Base-by-base conservation (phyloP, 2,797 vertebrate species). In the Centroberyx gerrardi region DNA sequence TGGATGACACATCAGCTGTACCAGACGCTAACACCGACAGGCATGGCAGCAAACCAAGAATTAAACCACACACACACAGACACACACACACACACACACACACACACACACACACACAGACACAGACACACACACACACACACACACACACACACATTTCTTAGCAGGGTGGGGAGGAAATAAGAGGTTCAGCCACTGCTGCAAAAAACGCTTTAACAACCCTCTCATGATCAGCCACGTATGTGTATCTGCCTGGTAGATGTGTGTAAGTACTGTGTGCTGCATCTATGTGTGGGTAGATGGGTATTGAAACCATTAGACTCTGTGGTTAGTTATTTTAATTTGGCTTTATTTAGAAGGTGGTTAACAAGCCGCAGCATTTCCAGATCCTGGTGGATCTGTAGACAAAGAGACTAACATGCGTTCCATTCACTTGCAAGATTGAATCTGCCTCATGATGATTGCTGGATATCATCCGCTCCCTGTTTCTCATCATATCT, bases 131-230 rank as follows among this genome's bases (percentile, higher is more conserved):
- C 22, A 22, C 22, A 22, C 22, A 22, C 22, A 22, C 22, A 22
- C 22, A 22, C 22, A 22, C 22, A 22, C 5, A 40, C 38, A 14
- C 5, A 60, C 42, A 36, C 68, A 81, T 88, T 83, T 84, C 46
- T 74, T 44, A 55, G 48, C 72, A 78, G 82, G 78, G 74, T 31
- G 76, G 78, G 56, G 70, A 87, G 74, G 70, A 88, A 83, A 68
- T 80, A 8, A 18, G 36, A 63, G 64, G 82, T 80, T 74, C 53
- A 77, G 69, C 51, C 77, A 70, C 8, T 3, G 42, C 65, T 76
- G 28, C 58, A 73, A 58, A 77, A 79, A n/a, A 22, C 5, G 3
- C n/a, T 12, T 17, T 49, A 49, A 61, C 67, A 72, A 60, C 78
- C 61, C 68, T 72, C 70, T 72, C 60, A 10, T 67, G 49, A 75